Conservation (phyloP, 2,113 vertebrate species). For the human (Homo sapiens) region DNA sequence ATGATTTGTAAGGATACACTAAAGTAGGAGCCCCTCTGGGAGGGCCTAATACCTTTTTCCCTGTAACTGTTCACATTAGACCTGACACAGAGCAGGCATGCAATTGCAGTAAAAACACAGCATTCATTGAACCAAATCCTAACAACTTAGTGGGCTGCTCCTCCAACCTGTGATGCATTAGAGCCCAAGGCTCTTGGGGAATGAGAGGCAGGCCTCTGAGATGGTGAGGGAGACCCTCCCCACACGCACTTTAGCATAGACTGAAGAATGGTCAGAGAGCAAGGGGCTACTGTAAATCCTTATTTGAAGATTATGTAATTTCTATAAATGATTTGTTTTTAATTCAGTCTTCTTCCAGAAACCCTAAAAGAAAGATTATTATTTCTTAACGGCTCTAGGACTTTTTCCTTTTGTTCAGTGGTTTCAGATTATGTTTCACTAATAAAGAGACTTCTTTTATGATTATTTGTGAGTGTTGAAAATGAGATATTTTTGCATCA, state of each 20-base stretch:
- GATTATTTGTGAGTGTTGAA: not conserved
- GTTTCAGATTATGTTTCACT: constrained; percentile 19
- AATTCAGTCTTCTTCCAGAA: not conserved
- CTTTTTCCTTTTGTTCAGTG: not conserved
- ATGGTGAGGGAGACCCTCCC: not conserved
- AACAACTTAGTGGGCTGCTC: not conserved
- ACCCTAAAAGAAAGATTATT: not conserved
- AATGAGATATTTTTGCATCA: not conserved
- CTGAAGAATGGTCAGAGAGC: not conserved
- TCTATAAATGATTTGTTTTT: not conserved
- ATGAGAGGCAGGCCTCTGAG: not conserved
- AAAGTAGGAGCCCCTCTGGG: not conserved
- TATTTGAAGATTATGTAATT: not conserved
- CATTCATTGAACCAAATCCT: not conserved
- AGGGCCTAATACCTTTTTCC: not conserved
- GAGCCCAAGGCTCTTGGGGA: not conserved
- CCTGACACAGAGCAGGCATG: not conserved
- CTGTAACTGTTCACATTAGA: not conserved
- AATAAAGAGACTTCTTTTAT: not conserved
- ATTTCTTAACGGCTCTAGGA: not conserved
- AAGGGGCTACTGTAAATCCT: not conserved
- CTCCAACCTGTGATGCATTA: not conserved
- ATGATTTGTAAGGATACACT: not conserved
- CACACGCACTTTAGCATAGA: not conserved
- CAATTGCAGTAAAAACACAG: not conserved